Conservation (phyloP, 2,113 vertebrate species). For the Siniperca chuatsi region DNA sequence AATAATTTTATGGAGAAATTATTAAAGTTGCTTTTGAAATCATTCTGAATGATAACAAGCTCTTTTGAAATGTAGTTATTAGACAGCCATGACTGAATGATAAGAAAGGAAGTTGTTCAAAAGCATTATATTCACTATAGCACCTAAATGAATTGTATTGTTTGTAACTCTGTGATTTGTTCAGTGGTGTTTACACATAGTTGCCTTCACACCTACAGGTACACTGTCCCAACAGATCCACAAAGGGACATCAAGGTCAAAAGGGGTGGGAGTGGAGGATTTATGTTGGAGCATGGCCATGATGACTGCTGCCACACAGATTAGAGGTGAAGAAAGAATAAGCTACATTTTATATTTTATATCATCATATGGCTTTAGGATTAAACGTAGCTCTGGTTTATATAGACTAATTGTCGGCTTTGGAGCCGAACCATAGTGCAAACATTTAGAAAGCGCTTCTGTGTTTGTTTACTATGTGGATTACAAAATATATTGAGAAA, state of each 20-base stretch:
- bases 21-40: too few species aligned
- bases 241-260: constrained; percentile 9
- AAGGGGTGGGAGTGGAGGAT: neutral
- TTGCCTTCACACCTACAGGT: constrained; percentile 20
- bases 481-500: constrained; percentile 6
- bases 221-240: neutral
- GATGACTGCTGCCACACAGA: constrained; percentile 5
- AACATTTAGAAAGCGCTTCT: constrained; percentile 2
- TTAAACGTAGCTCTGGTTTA: constrained; percentile 1
- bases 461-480: neutral
- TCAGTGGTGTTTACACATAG: neutral
- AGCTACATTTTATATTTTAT: neutral
- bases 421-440: neutral
- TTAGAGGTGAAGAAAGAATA: constrained; percentile 24
- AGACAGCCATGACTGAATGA: neutral
- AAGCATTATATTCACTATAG: neutral
- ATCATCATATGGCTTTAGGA: neutral
- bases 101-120: neutral
- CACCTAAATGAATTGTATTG: neutral
- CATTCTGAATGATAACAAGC: too few species aligned
- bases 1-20: neutral
- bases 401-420: neutral
- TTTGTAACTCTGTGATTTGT: neutral
- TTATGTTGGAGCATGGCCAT: constrained; percentile 8
- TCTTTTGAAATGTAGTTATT: neutral